phyloP scores from a whole-genome alignment of 2,797 vertebrate species.

The Pristis pectinata region DNA sequence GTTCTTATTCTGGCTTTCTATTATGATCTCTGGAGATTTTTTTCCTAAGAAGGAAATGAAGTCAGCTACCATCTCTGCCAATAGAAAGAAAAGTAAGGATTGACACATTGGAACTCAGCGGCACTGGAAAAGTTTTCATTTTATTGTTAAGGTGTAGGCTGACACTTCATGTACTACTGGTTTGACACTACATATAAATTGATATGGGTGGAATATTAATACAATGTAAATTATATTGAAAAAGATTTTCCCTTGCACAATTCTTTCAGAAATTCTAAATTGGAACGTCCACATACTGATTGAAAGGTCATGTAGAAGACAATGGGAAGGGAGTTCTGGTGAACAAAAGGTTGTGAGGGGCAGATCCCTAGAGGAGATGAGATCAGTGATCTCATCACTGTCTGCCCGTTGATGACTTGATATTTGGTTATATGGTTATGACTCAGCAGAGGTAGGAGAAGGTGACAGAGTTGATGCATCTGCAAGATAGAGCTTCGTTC shows the following conservation, averaged over 20 bases:
- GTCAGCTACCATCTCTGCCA: background rate
- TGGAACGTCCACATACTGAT: background rate
- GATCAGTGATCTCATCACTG: too few species aligned
- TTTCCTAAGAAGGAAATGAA: background rate
- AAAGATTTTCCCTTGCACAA: background rate
- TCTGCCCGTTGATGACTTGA: too few species aligned
- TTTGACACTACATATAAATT: background rate
- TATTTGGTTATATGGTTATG: too few species aligned
- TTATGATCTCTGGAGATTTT: background rate
- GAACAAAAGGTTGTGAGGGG: too few species aligned
- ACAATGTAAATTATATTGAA: background rate
- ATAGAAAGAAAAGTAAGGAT: background rate
- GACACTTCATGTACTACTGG: background rate
- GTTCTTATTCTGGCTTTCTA: background rate
- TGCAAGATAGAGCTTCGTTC: too few species aligned
- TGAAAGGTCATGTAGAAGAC: background rate
- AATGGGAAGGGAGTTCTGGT: too few species aligned
- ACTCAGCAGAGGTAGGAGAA: too few species aligned
- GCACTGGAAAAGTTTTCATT: background rate
- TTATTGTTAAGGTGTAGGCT: background rate
- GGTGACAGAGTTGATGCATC: too few species aligned
- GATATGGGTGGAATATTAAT: background rate
- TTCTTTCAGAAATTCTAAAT: background rate
- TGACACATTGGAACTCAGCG: background rate
- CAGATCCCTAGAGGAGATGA: too few species aligned